phyloP scores from a whole-genome alignment of 1,140 invertebrate genomes.

The Panonychus citri region DNA sequence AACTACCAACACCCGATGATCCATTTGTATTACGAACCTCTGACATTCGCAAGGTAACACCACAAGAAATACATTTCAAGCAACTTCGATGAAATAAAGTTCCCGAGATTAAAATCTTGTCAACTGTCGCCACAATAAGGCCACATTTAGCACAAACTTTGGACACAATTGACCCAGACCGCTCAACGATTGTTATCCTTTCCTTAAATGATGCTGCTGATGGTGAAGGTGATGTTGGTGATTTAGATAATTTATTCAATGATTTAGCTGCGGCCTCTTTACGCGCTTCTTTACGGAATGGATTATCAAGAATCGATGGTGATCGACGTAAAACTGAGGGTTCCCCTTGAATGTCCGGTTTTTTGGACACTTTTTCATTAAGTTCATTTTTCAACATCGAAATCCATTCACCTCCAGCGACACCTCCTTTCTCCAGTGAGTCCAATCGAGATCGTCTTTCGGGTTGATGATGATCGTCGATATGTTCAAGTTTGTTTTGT shows the following conservation, averaged over 20 bases:
- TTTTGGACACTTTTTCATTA: neutral
- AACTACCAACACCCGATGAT: neutral
- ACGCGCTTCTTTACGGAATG: neutral
- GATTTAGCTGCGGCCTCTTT: neutral
- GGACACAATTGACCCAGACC: neutral
- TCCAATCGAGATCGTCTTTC: neutral
- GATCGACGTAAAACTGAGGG: neutral
- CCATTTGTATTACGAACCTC: neutral
- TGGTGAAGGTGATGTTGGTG: neutral
- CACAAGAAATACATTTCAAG: slow-evolving; percentile 51
- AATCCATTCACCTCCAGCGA: neutral
- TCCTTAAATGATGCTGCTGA: neutral
- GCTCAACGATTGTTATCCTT: slow-evolving; percentile 1
- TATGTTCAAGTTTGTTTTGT: neutral
- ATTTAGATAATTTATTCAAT: neutral
- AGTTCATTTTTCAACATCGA: neutral
- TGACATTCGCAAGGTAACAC: slow-evolving; percentile 34
- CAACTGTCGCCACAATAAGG: slow-evolving; percentile 66
- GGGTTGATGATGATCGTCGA: neutral
- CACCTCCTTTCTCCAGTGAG: neutral
- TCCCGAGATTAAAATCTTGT: slow-evolving; percentile 57
- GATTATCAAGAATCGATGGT: too few relatives aligned
- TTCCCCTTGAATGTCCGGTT: neutral
- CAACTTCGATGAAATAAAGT: slow-evolving; percentile 61
- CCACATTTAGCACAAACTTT: slow-evolving; percentile 51